Evolutionary conservation across 2,113 vertebrate genomes (phyloP).

Genomic region (Actinemys pallida): DNA sequence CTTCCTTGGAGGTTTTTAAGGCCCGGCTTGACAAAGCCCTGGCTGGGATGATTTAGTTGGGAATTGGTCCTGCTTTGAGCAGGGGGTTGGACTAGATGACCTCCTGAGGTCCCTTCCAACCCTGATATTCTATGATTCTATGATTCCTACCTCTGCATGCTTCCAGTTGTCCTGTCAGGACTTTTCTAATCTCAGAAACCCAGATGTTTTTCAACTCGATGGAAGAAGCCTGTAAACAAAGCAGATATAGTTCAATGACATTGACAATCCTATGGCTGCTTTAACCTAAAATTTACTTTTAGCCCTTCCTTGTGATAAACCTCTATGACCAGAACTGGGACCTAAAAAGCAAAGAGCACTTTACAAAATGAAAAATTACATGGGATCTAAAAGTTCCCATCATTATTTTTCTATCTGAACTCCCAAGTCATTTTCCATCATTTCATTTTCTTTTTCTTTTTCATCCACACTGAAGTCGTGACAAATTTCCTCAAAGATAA

Average conservation of each 20-base stretch:
- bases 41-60: no score
- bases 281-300: not conserved
- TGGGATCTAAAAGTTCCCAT: not conserved
- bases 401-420: not conserved
- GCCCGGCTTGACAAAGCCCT: no score
- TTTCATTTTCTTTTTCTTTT: not conserved
- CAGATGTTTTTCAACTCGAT: constrained; percentile 94
- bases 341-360: not conserved
- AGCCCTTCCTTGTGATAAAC: not conserved
- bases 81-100: no score
- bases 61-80: no score
- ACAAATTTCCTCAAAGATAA: not conserved
- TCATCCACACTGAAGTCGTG: not conserved
- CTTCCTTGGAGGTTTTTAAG: no score
- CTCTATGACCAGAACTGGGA: not conserved
- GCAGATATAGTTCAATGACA: not conserved
- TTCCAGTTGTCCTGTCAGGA: constrained; percentile 91
- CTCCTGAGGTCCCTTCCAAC: no score
- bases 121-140: no score
- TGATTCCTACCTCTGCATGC: constrained; percentile 87
- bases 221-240: constrained; percentile 87
- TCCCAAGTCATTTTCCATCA: not conserved
- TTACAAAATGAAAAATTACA: not conserved
- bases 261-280: not conserved
- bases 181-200: constrained; percentile 96